Base-by-base conservation (phyloP, 2,113 vertebrate genomes). In the Neolamprologus devosi region DNA sequence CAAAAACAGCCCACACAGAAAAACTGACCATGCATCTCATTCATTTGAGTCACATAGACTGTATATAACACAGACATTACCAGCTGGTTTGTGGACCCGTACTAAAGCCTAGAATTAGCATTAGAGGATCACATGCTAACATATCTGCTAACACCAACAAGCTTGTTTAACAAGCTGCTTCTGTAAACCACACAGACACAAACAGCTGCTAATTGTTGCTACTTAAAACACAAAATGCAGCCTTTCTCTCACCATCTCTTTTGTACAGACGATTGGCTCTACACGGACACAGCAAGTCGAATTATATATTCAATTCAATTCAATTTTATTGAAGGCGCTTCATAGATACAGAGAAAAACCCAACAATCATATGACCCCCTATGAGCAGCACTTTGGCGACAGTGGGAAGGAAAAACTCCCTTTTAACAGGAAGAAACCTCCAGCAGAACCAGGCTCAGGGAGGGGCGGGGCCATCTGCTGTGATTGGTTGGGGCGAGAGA, bases 401-500 rank as follows among this genome's bases (percentile, higher is more conserved):
- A 7, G 45, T 47, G 45, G 45, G 45, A 47, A 47, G 14, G 45
- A 16, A 47, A 47, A 47, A 47, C 14, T 47, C 3, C 14, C 45
- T 47, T 47, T 47, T 47, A 47, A 47, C 45, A 47, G 14, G 14
- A 47, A 47, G 45, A 47, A 47, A 16, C 42, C 42, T 47, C 42
- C 42, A 0, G 42, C 14, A 47, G 42, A 47, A 47, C 42, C 42
- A 47, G 42, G 14, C 42, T 45, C 42, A 45, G 42, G 13, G 42
- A 45, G 42, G 42, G 42, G 42, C 42, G 13, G 42, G 6, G 42
- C 42, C 42, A 45, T 45, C 42, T 45, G 42, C 42, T 16, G 42
- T 0, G 3, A 45, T 0, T 0, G 1, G 42, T 16, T 45, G 13
- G 13, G 42, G 13, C 0, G 13, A 45, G 42, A 45, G 42, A 45